These are phyloP conservation scores for Paelopatides confundens DNA, from an alignment of 53 echinoderm and acorn worm species.

Conservation along the genomic window DNA sequence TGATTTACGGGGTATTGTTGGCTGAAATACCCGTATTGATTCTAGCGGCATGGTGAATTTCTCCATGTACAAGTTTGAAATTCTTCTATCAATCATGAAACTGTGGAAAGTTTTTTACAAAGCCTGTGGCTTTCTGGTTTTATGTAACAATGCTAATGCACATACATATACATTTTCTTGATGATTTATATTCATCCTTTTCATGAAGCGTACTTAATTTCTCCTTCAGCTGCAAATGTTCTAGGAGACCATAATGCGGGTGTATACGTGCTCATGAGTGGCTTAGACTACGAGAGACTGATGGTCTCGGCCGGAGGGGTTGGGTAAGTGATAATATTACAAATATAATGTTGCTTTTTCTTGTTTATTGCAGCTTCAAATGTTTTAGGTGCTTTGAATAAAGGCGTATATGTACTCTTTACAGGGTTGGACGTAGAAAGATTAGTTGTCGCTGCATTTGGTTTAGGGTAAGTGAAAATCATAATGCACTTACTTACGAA, in stretches of 20 bases:
- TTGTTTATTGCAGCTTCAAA: constrained; percentile 46
- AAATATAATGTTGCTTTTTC: neutral
- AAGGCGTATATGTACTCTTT: constrained; percentile 48
- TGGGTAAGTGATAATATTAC: constrained; percentile 66
- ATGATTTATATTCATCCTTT: no score
- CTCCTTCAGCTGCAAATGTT: constrained; percentile 70
- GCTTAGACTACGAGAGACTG: constrained; percentile 87
- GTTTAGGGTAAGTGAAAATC: constrained; percentile 39
- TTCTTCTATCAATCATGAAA: no score
- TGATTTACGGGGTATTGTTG: no score
- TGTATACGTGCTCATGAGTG: constrained; percentile 94
- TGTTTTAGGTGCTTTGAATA: constrained; percentile 48
- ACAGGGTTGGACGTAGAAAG: constrained; percentile 52
- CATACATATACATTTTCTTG: no score
- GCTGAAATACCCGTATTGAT: no score
- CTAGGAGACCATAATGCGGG: constrained; percentile 88
- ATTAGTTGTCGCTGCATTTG: constrained; percentile 13
- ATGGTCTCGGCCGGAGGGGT: constrained; percentile 78
- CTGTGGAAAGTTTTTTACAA: no score
- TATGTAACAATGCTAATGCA: no score
- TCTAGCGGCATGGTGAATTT: no score
- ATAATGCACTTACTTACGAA: no score
- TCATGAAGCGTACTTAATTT: neutral
- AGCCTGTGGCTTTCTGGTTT: no score
- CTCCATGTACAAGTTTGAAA: no score